Conservation (phyloP, 1,140 invertebrate genomes). For the Oryctes rhinoceros region DNA sequence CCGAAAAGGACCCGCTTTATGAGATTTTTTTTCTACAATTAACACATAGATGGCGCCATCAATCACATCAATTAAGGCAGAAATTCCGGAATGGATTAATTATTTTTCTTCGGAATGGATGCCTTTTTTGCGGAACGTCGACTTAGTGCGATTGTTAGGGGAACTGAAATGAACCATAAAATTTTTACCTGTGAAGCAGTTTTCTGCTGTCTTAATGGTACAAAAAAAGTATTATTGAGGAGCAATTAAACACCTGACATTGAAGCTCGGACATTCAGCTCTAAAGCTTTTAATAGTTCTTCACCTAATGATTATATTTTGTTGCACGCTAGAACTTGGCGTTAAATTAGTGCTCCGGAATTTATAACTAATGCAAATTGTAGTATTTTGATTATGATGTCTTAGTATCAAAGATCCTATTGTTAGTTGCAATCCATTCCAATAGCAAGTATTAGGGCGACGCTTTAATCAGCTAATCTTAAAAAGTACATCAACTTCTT, state of each 20-base stretch:
- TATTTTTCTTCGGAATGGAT: neutral
- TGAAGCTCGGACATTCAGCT: no score
- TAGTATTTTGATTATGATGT: no score
- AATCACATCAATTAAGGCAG: conserved; percentile 27
- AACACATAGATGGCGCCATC: conserved; percentile 28
- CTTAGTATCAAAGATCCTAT: no score
- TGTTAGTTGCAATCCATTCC: no score
- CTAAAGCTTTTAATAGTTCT: no score
- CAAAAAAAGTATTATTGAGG: neutral
- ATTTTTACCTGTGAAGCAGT: conserved; percentile 13
- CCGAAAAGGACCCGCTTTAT: neutral
- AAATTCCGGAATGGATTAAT: conserved; percentile 20
- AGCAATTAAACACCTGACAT: neutral
- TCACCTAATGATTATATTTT: no score
- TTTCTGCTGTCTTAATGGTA: neutral
- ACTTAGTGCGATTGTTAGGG: neutral
- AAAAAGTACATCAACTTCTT: no score
- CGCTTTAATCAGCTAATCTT: no score
- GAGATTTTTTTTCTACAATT: conserved; percentile 25
- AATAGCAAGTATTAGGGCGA: no score
- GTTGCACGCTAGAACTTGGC: no score
- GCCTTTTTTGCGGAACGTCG: conserved; percentile 2
- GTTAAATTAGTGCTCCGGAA: no score
- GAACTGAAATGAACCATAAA: neutral
- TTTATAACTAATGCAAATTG: no score